Evolutionary conservation across 2,113 vertebrate species (phyloP), one percentile per base, ranked within the genome.

Genomic region (Vulpes lagopus): DNA sequence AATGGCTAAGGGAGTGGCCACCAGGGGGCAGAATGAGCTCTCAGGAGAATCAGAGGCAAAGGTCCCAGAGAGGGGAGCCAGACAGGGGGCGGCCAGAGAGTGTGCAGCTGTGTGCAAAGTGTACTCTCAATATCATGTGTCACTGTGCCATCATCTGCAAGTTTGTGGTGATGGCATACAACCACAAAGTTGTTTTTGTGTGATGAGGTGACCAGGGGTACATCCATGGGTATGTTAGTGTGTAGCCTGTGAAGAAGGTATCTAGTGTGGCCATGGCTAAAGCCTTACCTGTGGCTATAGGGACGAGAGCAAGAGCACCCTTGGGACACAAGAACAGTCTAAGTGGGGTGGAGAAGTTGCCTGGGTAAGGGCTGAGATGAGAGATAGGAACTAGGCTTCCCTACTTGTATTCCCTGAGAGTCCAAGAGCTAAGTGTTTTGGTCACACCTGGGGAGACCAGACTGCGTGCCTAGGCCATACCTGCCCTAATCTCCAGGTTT

Each of bases 1-100:
- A 74, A n/a, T 76, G 80, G 60, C 96, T 82, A 84, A 38, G 74
- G 83, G 60, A 97, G 84, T 96, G 96, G 60, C 98, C 98, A 96
- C 97, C 94, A 98, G 97, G 97, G 98, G 98, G 97, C 98, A 98
- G 97, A 89, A 88, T 81, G 94, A 88, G 94, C 91, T 95, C 97
- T 97, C 38, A n/a, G 88, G 94, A 97, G 90, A 97, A 57, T 76
- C 51, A 55, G 65, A 97, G 73, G 85, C 69, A 60, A 71, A n/a
- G 22, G 90, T 38, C 87, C 91, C 83, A 38, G 67, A 80, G 81
- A 64, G 43, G 74, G 79, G 23, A 93, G 43, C 53, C 32, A 38
- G 73, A 25, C 5, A 5, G 43, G 43, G 43, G 74, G 73, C 16
- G 91, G 43, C 35, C n/a, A 38, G 73, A 25, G 4, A 7, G 65